Base-by-base conservation (phyloP, 2,888 invertebrate genomes). In the Torymus auratus region DNA sequence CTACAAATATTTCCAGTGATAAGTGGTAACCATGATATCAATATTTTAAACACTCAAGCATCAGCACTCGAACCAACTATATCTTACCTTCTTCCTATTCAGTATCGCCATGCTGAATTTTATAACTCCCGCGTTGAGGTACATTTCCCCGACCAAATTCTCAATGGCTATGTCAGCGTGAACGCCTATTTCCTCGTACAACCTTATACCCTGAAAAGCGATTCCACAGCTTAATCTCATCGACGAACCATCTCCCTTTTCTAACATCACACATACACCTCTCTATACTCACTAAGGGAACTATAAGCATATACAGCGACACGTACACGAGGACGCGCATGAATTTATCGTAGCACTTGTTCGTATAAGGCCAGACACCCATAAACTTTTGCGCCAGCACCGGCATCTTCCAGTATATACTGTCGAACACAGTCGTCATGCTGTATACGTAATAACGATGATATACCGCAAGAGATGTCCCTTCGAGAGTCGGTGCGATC, bases 281-380 rank as follows among this genome's bases (percentile, higher is more conserved):
- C 0, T 28, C 28, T 28, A 41, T 7, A 74, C 79, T 79, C 23
- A 74, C 79, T 12, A 73, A 0, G 0, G 79, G 69, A 12, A 79
- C 5, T 10, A 70, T 23, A 15, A 74, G 20, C 2, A 11, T 2
- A 5, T 69, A 62, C 2, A 79, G n/a, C 11, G 52, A 2, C 0
- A 64, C 0, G n/a, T 69, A 74, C 2, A 74, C 68, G 0, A 70
- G 1, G 3, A 64, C 4, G 1, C 69, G 64, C 52, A 64, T 74
- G 11, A 12, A 65, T 17, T 65, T 74, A n/a, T 70, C 64, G n/a
- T 65, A 64, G 15, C 0, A 11, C 1, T 14, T 2, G 2, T 56
- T 55, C 4, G 20, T 15, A 23, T 65, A 70, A 0, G 80, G 74
- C 80, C 80, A 80, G 3, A 65, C 56, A 7, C 74, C 74, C 64